A percentile compares a stretch with the other conserved stretches of the same genome.
These are phyloP conservation scores for Gnatocerus cornutus DNA, from an alignment of 2,888 invertebrate species.

Conservation along the genomic window DNA sequence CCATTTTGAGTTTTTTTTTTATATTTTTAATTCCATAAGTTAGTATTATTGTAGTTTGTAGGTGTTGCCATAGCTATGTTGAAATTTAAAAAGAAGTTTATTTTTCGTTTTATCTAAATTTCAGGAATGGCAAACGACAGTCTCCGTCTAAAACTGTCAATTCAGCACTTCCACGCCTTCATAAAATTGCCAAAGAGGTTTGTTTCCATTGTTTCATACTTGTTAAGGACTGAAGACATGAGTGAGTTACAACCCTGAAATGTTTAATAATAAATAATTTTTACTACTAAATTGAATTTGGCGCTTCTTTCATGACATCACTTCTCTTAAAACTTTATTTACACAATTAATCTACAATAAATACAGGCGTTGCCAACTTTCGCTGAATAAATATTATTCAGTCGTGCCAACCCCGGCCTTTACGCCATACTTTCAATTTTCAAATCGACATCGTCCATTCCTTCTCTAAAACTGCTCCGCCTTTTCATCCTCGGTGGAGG, in stretches of 20 bases:
- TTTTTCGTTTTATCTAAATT: background rate
- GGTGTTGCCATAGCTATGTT: slow-evolving; percentile 2
- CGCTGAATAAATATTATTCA: slow-evolving; percentile 42
- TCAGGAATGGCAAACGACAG: no score
- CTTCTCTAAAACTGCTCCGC: slow-evolving; percentile 48
- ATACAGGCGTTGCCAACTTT: background rate
- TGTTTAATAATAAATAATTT: slow-evolving; percentile 16
- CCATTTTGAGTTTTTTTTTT: background rate
- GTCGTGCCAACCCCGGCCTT: background rate
- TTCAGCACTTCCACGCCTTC: background rate
- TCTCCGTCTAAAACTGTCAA: no score
- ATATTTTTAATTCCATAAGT: background rate
- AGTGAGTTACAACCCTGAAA: background rate
- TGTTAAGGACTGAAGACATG: slow-evolving; percentile 24
- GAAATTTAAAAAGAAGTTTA: background rate
- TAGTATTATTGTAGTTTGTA: background rate
- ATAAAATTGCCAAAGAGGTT: slow-evolving; percentile 8
- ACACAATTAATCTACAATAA: slow-evolving; percentile 8
- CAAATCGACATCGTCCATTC: slow-evolving; percentile 60
- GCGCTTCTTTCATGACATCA: no score
- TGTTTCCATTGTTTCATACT: background rate
- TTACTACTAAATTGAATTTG: background rate
- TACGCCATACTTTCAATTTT: slow-evolving; percentile 55
- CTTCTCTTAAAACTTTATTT: background rate
- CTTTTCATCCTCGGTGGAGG: slow-evolving; percentile 65